phyloP scores from a whole-genome alignment of 2,888 invertebrate species.

The Lycophotia porphyrea region DNA sequence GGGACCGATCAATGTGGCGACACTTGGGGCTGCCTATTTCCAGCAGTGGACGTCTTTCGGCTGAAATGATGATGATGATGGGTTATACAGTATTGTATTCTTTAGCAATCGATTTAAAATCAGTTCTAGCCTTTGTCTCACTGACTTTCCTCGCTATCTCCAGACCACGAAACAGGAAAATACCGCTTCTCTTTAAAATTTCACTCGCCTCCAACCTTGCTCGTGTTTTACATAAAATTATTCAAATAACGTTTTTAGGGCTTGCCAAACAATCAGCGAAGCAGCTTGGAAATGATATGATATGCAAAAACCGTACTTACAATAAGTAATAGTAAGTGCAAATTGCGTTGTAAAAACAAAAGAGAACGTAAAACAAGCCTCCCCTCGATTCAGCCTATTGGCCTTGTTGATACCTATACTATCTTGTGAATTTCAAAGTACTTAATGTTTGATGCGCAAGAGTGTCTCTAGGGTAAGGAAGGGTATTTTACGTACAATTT shows the following conservation, averaged over 20 bases:
- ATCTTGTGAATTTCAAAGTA: constrained; percentile 16
- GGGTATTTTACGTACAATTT: background rate
- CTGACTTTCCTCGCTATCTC: background rate
- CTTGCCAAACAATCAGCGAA: constrained; percentile 17
- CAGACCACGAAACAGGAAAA: background rate
- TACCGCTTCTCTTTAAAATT: background rate
- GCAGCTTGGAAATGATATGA: constrained; percentile 18
- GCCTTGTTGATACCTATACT: constrained; percentile 14
- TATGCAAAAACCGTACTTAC: constrained; percentile 34
- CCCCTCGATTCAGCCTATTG: constrained; percentile 11
- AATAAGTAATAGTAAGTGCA: constrained; percentile 33
- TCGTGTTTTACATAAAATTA: constrained; percentile 13
- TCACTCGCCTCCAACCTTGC: background rate
- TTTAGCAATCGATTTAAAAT: background rate
- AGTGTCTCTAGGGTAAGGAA: background rate
- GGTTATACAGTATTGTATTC: background rate
- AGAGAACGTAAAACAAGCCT: background rate
- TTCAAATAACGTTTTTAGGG: constrained; percentile 20
- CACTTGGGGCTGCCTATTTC: too few relatives aligned
- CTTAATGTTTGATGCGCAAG: background rate
- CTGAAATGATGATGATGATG: too few relatives aligned
- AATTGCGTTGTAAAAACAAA: constrained; percentile 51
- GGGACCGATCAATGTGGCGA: too few relatives aligned
- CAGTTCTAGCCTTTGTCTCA: background rate
- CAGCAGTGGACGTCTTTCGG: too few relatives aligned